phyloP scores from a whole-genome alignment of 1,140 invertebrate genomes.

The Akabosia matsudoensis region DNA sequence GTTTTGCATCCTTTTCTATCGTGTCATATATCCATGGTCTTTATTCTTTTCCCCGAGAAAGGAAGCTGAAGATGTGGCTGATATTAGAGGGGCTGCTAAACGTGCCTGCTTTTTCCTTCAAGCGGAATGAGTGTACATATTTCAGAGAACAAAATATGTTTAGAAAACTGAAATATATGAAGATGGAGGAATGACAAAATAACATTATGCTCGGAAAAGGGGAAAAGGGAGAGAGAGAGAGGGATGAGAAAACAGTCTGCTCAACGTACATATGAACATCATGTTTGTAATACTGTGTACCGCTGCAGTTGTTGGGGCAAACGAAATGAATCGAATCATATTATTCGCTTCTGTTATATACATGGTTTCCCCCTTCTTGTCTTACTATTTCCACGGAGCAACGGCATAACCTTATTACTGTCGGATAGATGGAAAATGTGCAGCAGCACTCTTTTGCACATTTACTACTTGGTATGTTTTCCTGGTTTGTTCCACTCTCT shows the following conservation, averaged over 20 bases:
- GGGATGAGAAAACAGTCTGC: too few relatives aligned
- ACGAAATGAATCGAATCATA: not conserved
- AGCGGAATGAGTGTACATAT: too few relatives aligned
- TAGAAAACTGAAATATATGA: too few relatives aligned
- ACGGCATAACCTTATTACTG: too few relatives aligned
- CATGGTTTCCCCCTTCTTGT: not conserved
- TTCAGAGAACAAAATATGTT: not conserved
- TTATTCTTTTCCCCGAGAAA: conserved; percentile 22
- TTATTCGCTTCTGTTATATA: not conserved
- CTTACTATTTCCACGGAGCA: not conserved
- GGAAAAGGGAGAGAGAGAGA: not conserved
- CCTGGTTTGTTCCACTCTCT: too few relatives aligned
- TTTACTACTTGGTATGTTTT: too few relatives aligned
- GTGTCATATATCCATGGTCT: not conserved
- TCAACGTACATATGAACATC: too few relatives aligned
- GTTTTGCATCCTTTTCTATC: not conserved
- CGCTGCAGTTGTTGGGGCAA: not conserved
- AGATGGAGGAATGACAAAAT: not conserved
- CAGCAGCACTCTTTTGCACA: too few relatives aligned
- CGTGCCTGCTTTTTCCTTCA: not conserved
- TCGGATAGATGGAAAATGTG: too few relatives aligned
- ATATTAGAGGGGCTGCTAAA: not conserved
- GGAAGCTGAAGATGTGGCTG: conserved; percentile 3
- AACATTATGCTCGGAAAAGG: not conserved
- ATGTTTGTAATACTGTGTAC: too few relatives aligned